These are phyloP conservation scores for Elysia crispata DNA, from an alignment of 2,888 invertebrate species.

Conservation along the genomic window DNA sequence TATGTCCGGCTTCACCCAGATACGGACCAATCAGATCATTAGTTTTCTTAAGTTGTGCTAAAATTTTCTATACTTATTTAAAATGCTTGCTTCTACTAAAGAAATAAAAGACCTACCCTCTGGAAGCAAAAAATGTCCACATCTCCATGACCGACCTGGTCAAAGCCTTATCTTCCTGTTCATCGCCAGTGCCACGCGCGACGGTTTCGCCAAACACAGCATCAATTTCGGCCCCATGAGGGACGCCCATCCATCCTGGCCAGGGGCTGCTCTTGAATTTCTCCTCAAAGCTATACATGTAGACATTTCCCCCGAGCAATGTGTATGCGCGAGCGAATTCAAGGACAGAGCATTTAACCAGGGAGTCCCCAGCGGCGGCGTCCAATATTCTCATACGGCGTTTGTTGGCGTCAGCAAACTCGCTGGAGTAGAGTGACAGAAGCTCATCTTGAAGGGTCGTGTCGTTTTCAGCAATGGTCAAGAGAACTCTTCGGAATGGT, in stretches of 20 bases:
- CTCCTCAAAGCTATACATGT: conserved; percentile 68
- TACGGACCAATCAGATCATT: no score
- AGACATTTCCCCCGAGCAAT: conserved; percentile 47
- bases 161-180: conserved; percentile 88
- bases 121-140: conserved; percentile 96
- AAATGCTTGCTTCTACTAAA: no score
- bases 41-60: no score
- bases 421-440: conserved; percentile 86
- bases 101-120: conserved; percentile 83
- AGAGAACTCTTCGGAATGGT: conserved; percentile 44
- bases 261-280: conserved; percentile 65
- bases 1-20: no score
- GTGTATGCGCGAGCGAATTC: conserved; percentile 85
- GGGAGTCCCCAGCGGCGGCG: conserved; percentile 90
- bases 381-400: no score
- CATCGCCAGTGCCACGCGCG: conserved; percentile 83
- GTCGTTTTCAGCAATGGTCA: background rate
- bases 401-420: conserved; percentile 84
- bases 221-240: conserved; percentile 75
- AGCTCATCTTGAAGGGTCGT: conserved; percentile 79
- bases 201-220: conserved; percentile 72
- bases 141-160: conserved; percentile 92
- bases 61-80: no score
- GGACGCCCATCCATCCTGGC: conserved; percentile 73
- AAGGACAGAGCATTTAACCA: conserved; percentile 95